Percentiles rank a stretch among this genome's conserved stretches.
Evolutionary conservation across 2,797 vertebrate genomes (phyloP).

Genomic region (Melanotaenia maccullochi): DNA sequence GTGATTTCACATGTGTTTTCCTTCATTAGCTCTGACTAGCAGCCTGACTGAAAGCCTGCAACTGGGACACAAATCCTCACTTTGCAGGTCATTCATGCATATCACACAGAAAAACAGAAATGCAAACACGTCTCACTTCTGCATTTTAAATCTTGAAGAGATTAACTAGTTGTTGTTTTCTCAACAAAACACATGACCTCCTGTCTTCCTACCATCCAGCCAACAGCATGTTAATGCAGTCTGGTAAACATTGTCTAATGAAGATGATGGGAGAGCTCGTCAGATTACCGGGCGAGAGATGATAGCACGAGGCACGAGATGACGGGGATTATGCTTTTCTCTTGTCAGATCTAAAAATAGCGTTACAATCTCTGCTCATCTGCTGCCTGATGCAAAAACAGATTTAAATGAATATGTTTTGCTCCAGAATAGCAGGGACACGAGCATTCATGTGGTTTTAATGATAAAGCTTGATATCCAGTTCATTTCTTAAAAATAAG

Average conservation of each 20-base stretch:
- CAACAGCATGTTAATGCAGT: neutral
- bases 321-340: constrained; percentile 49
- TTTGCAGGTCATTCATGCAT: neutral
- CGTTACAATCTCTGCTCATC: constrained; percentile 23
- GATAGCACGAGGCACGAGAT: constrained; percentile 24
- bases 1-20: too few species aligned
- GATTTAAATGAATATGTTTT: constrained; percentile 37
- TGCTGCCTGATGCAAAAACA: constrained; percentile 30
- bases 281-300: constrained; percentile 5
- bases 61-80: neutral
- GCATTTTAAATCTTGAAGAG: neutral
- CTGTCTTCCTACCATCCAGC: neutral
- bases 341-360: constrained; percentile 58
- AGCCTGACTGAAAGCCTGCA: too few species aligned
- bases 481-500: neutral
- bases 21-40: too few species aligned
- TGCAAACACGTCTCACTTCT: neutral
- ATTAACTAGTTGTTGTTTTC: neutral
- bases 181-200: neutral
- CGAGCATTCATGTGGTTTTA: neutral
- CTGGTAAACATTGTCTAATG: constrained; percentile 10
- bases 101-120: neutral
- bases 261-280: neutral
- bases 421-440: neutral
- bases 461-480: neutral